Conservation (phyloP, 2,888 invertebrate species). For the Eudemis profundana region DNA sequence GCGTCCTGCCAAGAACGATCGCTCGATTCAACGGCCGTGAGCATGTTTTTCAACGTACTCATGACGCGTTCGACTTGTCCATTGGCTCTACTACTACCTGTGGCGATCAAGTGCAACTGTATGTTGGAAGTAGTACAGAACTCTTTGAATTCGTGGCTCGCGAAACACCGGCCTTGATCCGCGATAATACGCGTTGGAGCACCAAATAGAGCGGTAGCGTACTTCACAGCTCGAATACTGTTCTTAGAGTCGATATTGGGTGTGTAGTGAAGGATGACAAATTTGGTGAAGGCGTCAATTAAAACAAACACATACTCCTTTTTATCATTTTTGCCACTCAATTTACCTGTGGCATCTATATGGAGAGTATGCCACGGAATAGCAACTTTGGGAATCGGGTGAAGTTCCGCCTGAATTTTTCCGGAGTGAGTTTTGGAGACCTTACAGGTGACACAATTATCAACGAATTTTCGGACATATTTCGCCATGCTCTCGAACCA, state of each 20-base stretch:
- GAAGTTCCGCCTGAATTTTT: constrained; percentile 51
- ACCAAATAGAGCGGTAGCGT: neutral
- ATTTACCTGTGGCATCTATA: constrained; percentile 51
- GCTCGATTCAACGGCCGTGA: constrained; percentile 11
- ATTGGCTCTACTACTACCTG: constrained; percentile 18
- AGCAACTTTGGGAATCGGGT: constrained; percentile 55
- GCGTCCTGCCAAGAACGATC: constrained; percentile 22
- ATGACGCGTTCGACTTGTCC: constrained; percentile 39
- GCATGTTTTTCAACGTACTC: constrained; percentile 28
- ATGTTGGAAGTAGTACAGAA: constrained; percentile 28
- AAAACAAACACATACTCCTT: constrained; percentile 4
- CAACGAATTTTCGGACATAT: constrained; percentile 56
- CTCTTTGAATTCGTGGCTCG: constrained; percentile 28
- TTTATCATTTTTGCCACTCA: constrained; percentile 49
- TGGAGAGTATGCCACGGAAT: constrained; percentile 56
- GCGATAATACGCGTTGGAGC: constrained; percentile 34
- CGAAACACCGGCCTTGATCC: constrained; percentile 4
- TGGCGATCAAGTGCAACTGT: constrained; percentile 20
- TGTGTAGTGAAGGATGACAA: neutral
- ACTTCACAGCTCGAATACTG: neutral
- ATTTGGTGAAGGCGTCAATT: constrained; percentile 4
- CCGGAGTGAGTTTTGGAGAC: constrained; percentile 54
- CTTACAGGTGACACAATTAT: constrained; percentile 57
- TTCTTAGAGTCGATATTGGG: neutral
- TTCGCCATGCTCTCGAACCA: constrained; percentile 56